Conservation (phyloP, 2,113 vertebrate species). For the Genyomyrus donnyi region DNA sequence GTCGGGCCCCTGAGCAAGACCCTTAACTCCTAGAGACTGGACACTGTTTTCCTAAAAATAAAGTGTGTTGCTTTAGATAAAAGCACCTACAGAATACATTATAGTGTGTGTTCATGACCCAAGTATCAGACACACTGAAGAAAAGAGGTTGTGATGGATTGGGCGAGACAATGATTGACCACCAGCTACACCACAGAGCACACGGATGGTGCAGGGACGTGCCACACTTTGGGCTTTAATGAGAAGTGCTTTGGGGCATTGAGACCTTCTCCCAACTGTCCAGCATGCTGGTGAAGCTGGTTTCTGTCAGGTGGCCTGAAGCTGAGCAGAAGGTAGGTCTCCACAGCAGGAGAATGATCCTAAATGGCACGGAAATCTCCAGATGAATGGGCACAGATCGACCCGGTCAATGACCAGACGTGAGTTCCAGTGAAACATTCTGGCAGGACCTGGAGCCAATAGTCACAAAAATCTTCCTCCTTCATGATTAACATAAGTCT, state of each 20-base stretch:
- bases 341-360: neutral
- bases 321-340: neutral
- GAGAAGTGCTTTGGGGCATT: neutral
- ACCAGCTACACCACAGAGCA: neutral
- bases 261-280: neutral
- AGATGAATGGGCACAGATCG: neutral
- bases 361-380: neutral
- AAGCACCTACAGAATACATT: neutral
- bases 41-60: neutral
- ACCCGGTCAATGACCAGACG: neutral
- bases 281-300: neutral
- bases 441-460: neutral
- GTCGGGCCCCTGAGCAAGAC: neutral
- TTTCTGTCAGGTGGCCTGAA: neutral
- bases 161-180: neutral
- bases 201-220: neutral
- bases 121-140: neutral
- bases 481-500: neutral
- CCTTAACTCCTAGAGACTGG: neutral
- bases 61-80: neutral
- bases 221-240: neutral
- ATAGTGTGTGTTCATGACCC: neutral
- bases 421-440: neutral
- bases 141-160: neutral
- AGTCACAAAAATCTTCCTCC: neutral